phyloP scores from a whole-genome alignment of 2,113 vertebrate genomes.

The Sterrhoptilus dennistouni region DNA sequence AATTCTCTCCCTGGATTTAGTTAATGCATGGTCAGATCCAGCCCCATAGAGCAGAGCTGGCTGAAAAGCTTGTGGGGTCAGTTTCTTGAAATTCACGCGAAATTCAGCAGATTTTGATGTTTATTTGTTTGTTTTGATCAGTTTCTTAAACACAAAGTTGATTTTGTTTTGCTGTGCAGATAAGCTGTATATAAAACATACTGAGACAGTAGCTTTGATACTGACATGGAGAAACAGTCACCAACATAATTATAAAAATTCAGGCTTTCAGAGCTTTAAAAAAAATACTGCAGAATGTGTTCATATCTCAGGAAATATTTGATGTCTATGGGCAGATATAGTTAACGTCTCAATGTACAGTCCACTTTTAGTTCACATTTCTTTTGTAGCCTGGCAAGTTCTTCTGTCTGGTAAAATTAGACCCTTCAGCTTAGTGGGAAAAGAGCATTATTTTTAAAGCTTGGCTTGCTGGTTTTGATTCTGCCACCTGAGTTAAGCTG shows the following conservation, averaged over 20 bases:
- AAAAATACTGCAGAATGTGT: neutral
- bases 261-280: neutral
- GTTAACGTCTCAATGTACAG: neutral
- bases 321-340: accelerated
- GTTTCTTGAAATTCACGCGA: neutral
- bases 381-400: neutral
- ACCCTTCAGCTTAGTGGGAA: neutral
- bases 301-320: neutral
- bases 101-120: neutral
- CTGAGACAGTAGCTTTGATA: neutral
- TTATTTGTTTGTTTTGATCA: neutral
- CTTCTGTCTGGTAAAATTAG: neutral
- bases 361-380: neutral
- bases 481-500: neutral
- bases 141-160: neutral
- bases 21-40: neutral
- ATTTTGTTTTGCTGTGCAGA: neutral
- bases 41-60: neutral
- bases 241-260: neutral
- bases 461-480: neutral
- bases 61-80: neutral
- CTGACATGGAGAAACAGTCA: neutral
- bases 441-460: neutral
- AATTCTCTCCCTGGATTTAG: neutral
- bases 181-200: neutral